phyloP scores from a whole-genome alignment of 2,797 vertebrate species.

The Rallus crepitans region DNA sequence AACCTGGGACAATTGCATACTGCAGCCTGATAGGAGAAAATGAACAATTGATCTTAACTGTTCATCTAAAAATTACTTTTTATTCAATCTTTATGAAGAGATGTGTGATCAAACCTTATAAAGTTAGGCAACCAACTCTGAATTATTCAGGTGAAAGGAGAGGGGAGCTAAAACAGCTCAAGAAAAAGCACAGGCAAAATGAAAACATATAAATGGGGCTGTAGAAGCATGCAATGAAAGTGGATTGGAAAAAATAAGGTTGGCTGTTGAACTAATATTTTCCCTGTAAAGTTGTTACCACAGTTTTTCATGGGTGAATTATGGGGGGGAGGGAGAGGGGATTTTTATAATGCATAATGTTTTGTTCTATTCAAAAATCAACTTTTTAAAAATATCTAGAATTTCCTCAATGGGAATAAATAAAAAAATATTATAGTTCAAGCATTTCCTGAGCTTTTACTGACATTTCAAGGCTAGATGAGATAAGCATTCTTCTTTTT shows the following conservation, averaged over 20 bases:
- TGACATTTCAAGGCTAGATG: not conserved
- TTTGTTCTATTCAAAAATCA: not conserved
- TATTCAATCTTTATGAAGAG: not conserved
- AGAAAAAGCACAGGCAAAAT: not conserved
- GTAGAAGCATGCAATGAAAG: not conserved
- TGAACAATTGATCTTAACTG: not conserved
- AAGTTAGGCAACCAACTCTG: not conserved
- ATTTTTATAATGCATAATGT: not conserved
- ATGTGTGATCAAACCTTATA: not conserved
- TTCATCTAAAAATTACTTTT: not conserved
- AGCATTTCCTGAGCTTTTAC: not conserved
- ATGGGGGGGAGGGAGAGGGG: no score
- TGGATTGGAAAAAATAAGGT: not conserved
- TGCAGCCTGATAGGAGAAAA: not conserved
- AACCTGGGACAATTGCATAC: not conserved
- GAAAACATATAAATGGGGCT: not conserved
- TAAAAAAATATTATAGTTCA: not conserved
- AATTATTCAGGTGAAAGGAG: not conserved
- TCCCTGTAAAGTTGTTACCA: fast-evolving
- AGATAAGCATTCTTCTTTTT: not conserved
- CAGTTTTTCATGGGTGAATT: not conserved
- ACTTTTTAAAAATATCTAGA: not conserved
- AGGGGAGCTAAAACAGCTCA: not conserved
- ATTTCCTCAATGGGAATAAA: not conserved
- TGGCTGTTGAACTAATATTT: not conserved